Base-by-base conservation (phyloP, 2,888 invertebrate genomes). In the Allacma fusca region DNA sequence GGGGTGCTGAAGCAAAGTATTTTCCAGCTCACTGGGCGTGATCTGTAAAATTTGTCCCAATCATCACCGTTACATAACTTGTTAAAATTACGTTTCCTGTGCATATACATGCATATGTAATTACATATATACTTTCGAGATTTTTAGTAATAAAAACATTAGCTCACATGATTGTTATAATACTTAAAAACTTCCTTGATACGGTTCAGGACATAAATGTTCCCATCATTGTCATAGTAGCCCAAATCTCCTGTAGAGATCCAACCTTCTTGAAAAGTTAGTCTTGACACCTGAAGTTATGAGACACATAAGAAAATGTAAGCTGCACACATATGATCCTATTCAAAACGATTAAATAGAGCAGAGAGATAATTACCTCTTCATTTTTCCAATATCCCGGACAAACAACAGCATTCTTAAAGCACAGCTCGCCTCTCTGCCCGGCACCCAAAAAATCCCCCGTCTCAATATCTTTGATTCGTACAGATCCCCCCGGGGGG, bases 371-470 rank as follows among this genome's bases (percentile, higher is more conserved):
- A 13, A 9, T 40, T 13, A 83, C 83, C 65, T 78, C 72, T 26
- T 76, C 75, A 69, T 83, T 82, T 34, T 79, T 76, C 34, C 76
- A 78, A 24, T 83, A 83, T 7, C 67, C 62, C 43, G 50, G 59
- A 67, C 81, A 83, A 12, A 81, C 23, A 13, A 76, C 69, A 12
- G 62, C 64, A 29, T 73, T 87, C 67, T 86, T 85, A 2, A 88
- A 84, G 79, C 86, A 87, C 2, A 88, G 80, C 82, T 89, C 89
- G 29, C 89, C 89, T 1, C 84, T 83, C 86, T 87, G 86, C 21
- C 83, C 81, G 77, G 87, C 86, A 1, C 86, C 85, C 1, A 87
- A 81, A 81, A 80, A 21, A 43, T 81, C 78, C 7, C 84, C 83
- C 1, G 82, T 84, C 12, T 80, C 80, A 0, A 80, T n/a, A 75